Conservation (phyloP, 2,797 vertebrate genomes). For the Lophius americanus region DNA sequence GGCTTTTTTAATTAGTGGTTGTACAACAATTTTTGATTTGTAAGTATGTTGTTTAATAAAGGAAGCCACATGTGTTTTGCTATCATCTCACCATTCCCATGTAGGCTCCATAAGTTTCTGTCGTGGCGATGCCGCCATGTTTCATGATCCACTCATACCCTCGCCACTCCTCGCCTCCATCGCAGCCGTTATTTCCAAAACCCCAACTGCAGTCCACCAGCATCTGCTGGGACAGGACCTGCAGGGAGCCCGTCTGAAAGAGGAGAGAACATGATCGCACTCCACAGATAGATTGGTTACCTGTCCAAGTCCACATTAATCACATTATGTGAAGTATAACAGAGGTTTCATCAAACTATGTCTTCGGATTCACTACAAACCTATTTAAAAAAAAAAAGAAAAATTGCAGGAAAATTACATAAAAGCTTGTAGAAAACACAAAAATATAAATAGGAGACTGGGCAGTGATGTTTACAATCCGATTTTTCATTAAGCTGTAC, state of each 20-base stretch:
- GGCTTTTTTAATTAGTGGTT: too few species aligned
- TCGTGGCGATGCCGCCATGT: constrained; percentile 85
- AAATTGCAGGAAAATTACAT: too few species aligned
- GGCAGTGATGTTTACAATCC: not conserved
- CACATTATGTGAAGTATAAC: not conserved
- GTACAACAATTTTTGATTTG: too few species aligned
- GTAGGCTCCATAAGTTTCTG: constrained; percentile 83
- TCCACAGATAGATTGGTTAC: not conserved
- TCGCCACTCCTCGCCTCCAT: constrained; percentile 86
- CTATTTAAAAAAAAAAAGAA: not conserved
- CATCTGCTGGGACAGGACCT: constrained; percentile 86
- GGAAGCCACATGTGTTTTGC: too few species aligned
- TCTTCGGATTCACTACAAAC: not conserved
- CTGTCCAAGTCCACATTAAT: not conserved
- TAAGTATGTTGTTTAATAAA: too few species aligned
- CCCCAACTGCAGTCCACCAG: constrained; percentile 86
- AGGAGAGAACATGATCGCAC: not conserved
- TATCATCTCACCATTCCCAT: constrained; percentile 81
- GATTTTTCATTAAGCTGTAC: too few species aligned
- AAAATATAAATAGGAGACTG: not conserved
- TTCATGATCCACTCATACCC: constrained; percentile 87
- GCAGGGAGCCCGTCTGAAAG: constrained; percentile 78
- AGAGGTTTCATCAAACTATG: not conserved
- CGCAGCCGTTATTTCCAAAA: constrained; percentile 86
- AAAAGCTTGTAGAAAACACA: not conserved